Conservation (phyloP, 2,797 vertebrate species). For the Mormyrops boulengeri region DNA sequence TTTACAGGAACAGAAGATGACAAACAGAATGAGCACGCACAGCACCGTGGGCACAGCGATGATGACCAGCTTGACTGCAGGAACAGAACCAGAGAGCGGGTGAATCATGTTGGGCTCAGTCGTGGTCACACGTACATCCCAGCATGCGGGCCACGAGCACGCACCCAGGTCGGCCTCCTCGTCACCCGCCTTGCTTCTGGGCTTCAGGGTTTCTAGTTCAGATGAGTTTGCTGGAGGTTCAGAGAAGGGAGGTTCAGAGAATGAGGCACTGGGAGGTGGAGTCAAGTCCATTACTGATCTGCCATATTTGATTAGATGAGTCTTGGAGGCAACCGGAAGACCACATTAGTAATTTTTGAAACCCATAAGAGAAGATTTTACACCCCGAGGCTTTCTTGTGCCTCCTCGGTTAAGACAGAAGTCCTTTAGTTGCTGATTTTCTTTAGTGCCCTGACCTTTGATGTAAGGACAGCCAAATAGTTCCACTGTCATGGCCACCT, state of each 20-base stretch:
- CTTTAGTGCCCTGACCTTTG: slow-evolving; percentile 46
- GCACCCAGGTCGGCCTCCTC: slow-evolving; percentile 33
- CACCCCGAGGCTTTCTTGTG: background rate
- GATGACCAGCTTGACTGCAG: slow-evolving; percentile 51
- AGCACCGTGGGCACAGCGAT: slow-evolving; percentile 51
- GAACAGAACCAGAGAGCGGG: slow-evolving; percentile 26
- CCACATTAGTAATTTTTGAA: background rate
- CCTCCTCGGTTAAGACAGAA: background rate
- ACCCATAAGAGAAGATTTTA: background rate
- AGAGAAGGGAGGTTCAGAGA: background rate
- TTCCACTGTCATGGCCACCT: slow-evolving; percentile 64
- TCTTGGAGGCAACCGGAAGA: background rate
- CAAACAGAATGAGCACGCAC: slow-evolving; percentile 47
- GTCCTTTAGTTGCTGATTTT: background rate
- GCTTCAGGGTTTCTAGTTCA: slow-evolving; percentile 12
- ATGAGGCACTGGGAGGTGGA: background rate
- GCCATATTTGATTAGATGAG: background rate
- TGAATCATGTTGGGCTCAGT: background rate
- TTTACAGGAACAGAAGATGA: slow-evolving; percentile 53
- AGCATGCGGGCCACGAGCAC: background rate
- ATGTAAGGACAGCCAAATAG: slow-evolving; percentile 60
- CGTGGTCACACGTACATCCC: background rate
- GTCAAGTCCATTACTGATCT: background rate
- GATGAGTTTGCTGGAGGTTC: slow-evolving; percentile 13
- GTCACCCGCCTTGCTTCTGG: background rate